phyloP scores from a whole-genome alignment of 2,888 invertebrate genomes.

The Drosophila testacea region DNA sequence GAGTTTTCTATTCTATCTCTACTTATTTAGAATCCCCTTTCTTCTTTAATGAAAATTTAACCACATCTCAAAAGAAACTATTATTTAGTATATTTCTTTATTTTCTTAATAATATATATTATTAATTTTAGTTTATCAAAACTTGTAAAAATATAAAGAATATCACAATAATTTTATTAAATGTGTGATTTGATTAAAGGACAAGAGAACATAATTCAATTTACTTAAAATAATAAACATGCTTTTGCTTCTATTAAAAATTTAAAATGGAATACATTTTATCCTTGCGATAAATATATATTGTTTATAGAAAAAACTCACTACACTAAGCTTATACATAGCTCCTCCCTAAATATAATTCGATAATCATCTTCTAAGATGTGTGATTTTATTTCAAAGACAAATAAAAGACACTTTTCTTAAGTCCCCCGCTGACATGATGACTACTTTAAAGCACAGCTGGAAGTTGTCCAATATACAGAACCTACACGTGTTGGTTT shows the following conservation, averaged over 20 bases:
- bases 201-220: no score
- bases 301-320: neutral
- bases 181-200: no score
- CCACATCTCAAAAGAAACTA: no score
- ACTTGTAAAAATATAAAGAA: no score
- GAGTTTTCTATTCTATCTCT: neutral
- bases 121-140: no score
- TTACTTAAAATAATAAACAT: no score
- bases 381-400: neutral
- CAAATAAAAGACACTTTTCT: constrained; percentile 5
- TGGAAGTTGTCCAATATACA: constrained; percentile 12
- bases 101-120: no score
- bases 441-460: constrained; percentile 37
- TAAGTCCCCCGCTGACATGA: constrained; percentile 37
- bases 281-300: neutral
- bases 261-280: neutral
- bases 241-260: no score
- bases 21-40: no score
- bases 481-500: constrained; percentile 13
- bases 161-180: no score
- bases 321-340: neutral
- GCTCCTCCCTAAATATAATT: neutral
- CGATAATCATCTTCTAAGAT: neutral
- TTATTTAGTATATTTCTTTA: no score
- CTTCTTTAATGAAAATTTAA: no score